phyloP scores from a whole-genome alignment of 35 echinoderm and acorn worm genomes.

The Acanthaster planci region DNA sequence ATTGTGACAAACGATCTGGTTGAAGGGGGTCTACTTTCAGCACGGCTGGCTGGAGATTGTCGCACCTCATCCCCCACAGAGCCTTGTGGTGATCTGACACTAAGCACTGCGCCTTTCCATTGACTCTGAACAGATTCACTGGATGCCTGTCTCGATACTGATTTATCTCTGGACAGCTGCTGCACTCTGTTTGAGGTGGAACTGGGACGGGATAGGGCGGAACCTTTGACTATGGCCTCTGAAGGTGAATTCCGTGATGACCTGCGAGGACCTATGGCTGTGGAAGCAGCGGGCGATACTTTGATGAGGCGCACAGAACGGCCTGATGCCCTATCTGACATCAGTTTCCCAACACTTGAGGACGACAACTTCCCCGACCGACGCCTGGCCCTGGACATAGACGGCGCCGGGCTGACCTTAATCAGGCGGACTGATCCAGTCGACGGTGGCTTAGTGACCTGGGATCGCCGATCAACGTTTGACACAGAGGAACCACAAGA shows the following conservation, averaged over 20 bases:
- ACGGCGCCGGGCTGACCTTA: neutral
- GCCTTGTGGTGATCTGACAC: neutral
- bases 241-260: neutral
- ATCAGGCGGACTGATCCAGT: slow-evolving; percentile 14
- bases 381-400: neutral
- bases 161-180: neutral
- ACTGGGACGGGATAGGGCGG: neutral
- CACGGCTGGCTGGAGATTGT: neutral
- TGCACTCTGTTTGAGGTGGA: neutral
- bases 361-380: neutral
- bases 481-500: neutral
- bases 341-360: neutral
- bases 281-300: slow-evolving; percentile 7
- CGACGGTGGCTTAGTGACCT: neutral
- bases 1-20: neutral
- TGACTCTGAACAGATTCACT: neutral
- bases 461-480: neutral
- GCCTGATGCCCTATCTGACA: neutral
- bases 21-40: neutral
- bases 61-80: neutral
- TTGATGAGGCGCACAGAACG: slow-evolving; percentile 9
- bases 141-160: neutral
- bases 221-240: neutral
- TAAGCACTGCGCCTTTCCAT: neutral
- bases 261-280: neutral